Base-by-base conservation (phyloP, 2,888 invertebrate species). In the Anorthoa munda region DNA sequence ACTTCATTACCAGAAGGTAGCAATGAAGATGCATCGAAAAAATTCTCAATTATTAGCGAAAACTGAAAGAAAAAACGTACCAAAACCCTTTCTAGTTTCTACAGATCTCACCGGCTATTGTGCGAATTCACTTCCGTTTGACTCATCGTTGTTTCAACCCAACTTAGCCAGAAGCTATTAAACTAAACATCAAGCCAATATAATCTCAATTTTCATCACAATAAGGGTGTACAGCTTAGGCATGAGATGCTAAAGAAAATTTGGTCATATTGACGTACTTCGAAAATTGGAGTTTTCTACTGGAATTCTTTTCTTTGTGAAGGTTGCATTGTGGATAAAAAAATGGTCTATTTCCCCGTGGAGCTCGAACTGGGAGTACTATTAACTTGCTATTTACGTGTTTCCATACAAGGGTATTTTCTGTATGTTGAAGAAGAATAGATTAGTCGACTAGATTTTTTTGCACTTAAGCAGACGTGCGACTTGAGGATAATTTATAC, bases 251-350 rank as follows among this genome's bases (percentile, higher is more conserved):
- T 15, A 63, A 11, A 17, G 0, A 3, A n/a, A 67, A 50, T 50
- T 70, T 67, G 60, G 68, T 70, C 50, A 77, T 80, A 85, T 73
- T 80, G 77, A 73, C 77, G 71, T 77, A 65, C 75, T 85, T 80
- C 71, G 75, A 80, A 85, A 82, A 74, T 79, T 77, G 75, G 73
- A 83, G 56, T 77, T 85, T 77, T 85, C 64, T 65, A 69, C 66
- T 48, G 71, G 65, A 66, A 75, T 76, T 66, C 64, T 75, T 77
- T 82, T 75, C 72, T 70, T 70, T 72, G 74, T 55, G 4, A 39
- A 50, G 59, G 83, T 74, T 79, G 80, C 80, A 80, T 80, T 80
- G 77, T 75, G 63, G 55, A 58, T 72, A 73, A 75, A 83, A 82
- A 83, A 69, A 23, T 66, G 59, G 66, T 75, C 79, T 81, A 83